Base-by-base conservation (phyloP, 2,113 vertebrate genomes). In the Cyprinodon variegatus region DNA sequence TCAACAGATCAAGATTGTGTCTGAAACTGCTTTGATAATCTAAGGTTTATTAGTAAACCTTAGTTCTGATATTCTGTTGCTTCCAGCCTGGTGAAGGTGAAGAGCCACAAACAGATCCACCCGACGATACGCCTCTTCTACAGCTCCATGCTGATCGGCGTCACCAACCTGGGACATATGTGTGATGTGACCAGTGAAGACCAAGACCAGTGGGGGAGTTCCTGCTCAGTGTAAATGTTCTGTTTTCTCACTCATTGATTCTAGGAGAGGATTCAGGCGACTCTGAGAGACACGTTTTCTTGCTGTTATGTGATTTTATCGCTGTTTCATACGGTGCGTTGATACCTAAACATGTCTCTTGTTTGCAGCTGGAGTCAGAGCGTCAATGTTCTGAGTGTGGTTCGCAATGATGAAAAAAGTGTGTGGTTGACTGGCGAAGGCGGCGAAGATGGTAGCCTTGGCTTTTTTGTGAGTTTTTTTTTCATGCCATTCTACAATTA, bases 391-490 rank as follows among this genome's bases (percentile, higher is more conserved):
- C 53, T 88, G 0, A 70, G 60, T 0, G 0, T 88, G 8, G 57
- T 77, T 20, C 70, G 0, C 0, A 92, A 92, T 1, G 93, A 92
- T 17, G 53, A 74, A 1, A 92, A 86, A 57, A 93, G 91, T 43
- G 5, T 82, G 75, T 95, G 94, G 94, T 36, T 94, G 59, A 0
- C 89, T 22, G 92, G 85, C 0, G 79, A 84, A 0, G 0, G 39
- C 1, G 17, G 43, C 0, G 53, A 45, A 12, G 0, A 53, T 0
- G 1, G 92, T 63, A 0, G 1, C 0, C 7, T 94, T 4, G 83
- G 84, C 36, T 92, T 93, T 39, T 0, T 89, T 11, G 93, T 94
- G 71, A 89, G 93, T 87, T 74, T 73, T 11, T 73, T 11, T 68
- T 53, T 36, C 20, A 11, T 0, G 62, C 14, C 2, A 57, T 17